Evolutionary conservation across 2,797 vertebrate genomes (phyloP), one percentile per base, ranked within the genome.

Genomic region (Pampus argenteus): DNA sequence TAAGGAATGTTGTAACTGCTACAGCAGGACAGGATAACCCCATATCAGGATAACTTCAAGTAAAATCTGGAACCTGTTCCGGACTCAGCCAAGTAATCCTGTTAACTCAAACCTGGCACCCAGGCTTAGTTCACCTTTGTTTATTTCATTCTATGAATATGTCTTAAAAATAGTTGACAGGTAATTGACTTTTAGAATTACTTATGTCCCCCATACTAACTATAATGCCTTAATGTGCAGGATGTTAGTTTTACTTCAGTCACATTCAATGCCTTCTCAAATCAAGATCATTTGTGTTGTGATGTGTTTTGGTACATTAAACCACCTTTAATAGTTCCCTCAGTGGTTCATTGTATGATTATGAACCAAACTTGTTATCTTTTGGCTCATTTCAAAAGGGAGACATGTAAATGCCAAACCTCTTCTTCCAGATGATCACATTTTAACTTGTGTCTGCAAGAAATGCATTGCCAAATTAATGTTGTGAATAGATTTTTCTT

Each of bases 41-140:
- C 55, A 8, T 45, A 11, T 18, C 5, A 2, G 26, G 11, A 28
- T 18, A 65, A 55, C 28, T 71, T 44, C 40, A 18, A 47, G 3
- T 42, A 62, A 57, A 79, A 70, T 42, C 4, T 54, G 14, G 9
- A 52, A 34, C 23, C 25, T 3, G 23, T n/a, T 55, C n/a, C n/a
- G 29, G 6, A 26, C 1, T 42, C 15, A 9, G 11, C 13, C 3
- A 25, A 22, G 28, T 31, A 51, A 55, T 38, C 18, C 20, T 49
- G 22, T 45, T 4, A 66, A 45, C 2, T 29, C 7, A 23, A 40
- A 25, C 9, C 36, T 44, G 38, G 10, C 25, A 62, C 51, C 64
- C 82, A 51, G 63, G 51, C 50, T 58, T 18, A 45, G 36, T 38
- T 69, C 20, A 76, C 56, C 29, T 63, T 36, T 55, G 22, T 23